Percentiles rank a stretch among this genome's conserved stretches.
Conservation (phyloP, 2,797 vertebrate genomes). For the Limnodromus scolopaceus region DNA sequence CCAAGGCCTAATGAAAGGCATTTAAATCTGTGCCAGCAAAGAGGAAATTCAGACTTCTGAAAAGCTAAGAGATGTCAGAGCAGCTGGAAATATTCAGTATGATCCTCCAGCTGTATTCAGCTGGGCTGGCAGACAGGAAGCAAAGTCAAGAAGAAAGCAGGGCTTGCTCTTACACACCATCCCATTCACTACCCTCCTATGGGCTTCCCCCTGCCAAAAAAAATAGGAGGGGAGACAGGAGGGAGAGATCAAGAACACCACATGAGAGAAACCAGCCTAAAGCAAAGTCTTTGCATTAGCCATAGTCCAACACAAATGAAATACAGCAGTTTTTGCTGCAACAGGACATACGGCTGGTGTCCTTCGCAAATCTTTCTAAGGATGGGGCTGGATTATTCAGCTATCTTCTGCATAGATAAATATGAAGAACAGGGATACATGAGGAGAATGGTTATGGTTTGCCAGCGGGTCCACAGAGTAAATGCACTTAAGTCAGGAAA, state of each 20-base stretch:
- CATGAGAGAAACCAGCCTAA: constrained; percentile 39
- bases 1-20: constrained; percentile 44
- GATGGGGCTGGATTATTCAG: neutral
- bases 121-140: constrained; percentile 23
- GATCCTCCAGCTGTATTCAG: constrained; percentile 49
- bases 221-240: constrained; percentile 17
- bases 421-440: neutral
- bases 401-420: neutral
- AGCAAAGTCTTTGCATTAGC: neutral
- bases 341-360: neutral
- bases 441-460: neutral
- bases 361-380: neutral
- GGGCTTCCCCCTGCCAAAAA: constrained; percentile 24
- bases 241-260: constrained; percentile 42
- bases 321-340: neutral
- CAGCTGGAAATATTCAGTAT: constrained; percentile 44
- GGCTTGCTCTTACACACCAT: constrained; percentile 19
- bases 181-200: constrained; percentile 6
- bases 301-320: constrained; percentile 14
- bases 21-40: constrained; percentile 2
- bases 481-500: neutral
- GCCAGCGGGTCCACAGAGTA: neutral
- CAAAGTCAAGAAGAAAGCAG: constrained; percentile 49
- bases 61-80: constrained; percentile 28
- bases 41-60: constrained; percentile 43